A percentile compares a stretch with the other conserved stretches of the same genome.
Evolutionary conservation across 2,113 vertebrate genomes (phyloP).

Genomic region (Carlito syrichta): DNA sequence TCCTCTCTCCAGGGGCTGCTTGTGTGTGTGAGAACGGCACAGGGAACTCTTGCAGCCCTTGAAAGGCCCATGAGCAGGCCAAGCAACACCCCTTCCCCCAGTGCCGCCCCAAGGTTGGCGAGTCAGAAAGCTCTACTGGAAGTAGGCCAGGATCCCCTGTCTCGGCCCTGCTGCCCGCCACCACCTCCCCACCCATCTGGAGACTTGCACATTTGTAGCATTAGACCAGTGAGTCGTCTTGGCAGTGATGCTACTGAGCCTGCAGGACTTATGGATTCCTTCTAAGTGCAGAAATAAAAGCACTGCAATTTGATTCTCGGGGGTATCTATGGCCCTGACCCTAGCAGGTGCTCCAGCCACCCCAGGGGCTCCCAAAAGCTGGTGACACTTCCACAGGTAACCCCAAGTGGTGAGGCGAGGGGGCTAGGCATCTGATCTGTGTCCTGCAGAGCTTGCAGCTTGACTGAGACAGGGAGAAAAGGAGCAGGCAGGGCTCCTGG

Average conservation of each 20-base stretch:
- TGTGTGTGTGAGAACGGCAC: fast-evolving
- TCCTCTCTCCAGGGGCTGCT: neutral
- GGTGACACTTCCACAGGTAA: neutral
- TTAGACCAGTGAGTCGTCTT: neutral
- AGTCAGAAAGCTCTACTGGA: neutral
- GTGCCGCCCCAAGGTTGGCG: fast-evolving
- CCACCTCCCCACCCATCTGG: neutral
- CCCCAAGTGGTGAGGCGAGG: neutral
- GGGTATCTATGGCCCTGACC: neutral
- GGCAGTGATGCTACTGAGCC: neutral
- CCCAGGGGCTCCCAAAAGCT: neutral
- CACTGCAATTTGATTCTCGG: neutral
- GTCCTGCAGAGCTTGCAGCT: neutral
- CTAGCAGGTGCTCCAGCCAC: neutral
- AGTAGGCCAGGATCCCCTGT: neutral
- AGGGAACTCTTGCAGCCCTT: neutral
- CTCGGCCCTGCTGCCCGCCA: fast-evolving
- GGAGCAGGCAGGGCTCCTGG: fast-evolving
- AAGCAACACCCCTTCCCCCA: no score
- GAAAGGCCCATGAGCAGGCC: no score
- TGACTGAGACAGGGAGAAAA: neutral
- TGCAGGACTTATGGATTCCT: neutral
- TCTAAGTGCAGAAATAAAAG: neutral
- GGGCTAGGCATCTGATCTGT: neutral
- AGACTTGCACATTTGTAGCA: neutral